Base-by-base conservation (phyloP, 2,888 invertebrate genomes). In the Rotaria macrura region DNA sequence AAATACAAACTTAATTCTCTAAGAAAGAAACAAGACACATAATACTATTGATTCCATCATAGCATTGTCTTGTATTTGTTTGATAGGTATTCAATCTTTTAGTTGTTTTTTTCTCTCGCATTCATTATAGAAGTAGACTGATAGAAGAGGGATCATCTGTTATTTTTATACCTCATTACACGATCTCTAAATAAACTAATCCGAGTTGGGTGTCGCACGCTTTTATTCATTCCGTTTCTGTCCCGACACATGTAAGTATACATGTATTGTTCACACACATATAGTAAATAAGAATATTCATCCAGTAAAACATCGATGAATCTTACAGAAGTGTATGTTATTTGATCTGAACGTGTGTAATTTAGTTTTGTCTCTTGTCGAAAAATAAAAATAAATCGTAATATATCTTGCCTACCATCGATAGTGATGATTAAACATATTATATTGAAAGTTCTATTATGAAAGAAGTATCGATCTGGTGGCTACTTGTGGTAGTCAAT, bases 161-260 rank as follows among this genome's bases (percentile, higher is more conserved):
- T 57, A 34, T 17, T 34, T 14, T 34, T 65, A 12, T 65, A 34
- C 65, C 65, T 65, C 34, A 65, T 65, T 65, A 65, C 65, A 65
- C 65, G 65, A 65, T 65, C 65, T 65, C 34, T 65, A 65, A 65
- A 65, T 65, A 65, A 65, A 34, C 65, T 65, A 65, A 65, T 65
- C 65, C 65, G 17, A 65, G 34, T 38, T 34, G 65, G 14, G 34
- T 29, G 34, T 65, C 34, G 65, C 29, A 65, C 38, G 29, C 2
- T 5, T 29, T 65, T 65, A 34, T 65, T 34, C 29, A 14, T 34
- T 65, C 1, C 29, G 34, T 34, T 65, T 20, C 20, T 17, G 65
- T 65, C 65, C 29, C 65, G 65, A 65, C 65, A 20, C 14, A 65
- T 65, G 17, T 65, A 65, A 10, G 29, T 65, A 65, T 65, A 20